Evolutionary conservation across 2,888 invertebrate genomes (phyloP).

Genomic region (Xestia ashworthii): DNA sequence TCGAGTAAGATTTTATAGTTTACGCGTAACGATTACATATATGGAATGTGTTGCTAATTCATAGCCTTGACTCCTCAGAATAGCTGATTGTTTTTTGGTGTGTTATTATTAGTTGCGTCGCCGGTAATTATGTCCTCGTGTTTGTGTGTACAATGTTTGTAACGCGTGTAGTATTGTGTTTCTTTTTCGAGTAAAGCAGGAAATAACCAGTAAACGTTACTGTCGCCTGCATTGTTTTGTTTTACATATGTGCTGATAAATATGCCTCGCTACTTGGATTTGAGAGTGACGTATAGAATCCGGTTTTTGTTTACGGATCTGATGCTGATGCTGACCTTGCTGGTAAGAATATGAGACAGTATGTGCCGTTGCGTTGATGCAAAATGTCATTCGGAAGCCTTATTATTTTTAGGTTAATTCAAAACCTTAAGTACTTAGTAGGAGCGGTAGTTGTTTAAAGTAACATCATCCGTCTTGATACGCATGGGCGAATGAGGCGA

Average conservation of each 20-base stretch:
- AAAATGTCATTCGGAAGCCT: constrained; percentile 56
- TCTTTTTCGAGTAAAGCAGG: constrained; percentile 77
- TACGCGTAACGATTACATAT: constrained; percentile 70
- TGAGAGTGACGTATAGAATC: constrained; percentile 82
- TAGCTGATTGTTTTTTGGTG: constrained; percentile 73
- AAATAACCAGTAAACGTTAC: constrained; percentile 75
- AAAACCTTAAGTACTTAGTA: constrained; percentile 19
- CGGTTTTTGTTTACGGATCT: constrained; percentile 86
- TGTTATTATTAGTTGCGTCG: constrained; percentile 71
- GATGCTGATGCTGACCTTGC: constrained; percentile 82
- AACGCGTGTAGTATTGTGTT: constrained; percentile 73
- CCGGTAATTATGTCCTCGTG: constrained; percentile 77
- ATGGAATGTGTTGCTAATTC: constrained; percentile 88
- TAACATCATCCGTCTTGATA: constrained; percentile 39
- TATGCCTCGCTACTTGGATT: constrained; percentile 80
- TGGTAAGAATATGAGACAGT: constrained; percentile 78
- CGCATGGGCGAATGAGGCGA: constrained; percentile 47
- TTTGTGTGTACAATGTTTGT: constrained; percentile 74
- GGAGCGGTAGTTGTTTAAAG: constrained; percentile 21
- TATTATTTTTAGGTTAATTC: constrained; percentile 41
- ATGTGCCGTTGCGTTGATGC: constrained; percentile 60
- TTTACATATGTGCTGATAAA: constrained; percentile 75
- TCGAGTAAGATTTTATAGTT: constrained; percentile 73
- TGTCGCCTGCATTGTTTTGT: constrained; percentile 74
- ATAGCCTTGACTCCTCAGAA: constrained; percentile 79